A percentile compares a stretch with the other conserved stretches of the same genome.
Conservation (phyloP, 2,888 invertebrate genomes). For the Torymus tubicola region DNA sequence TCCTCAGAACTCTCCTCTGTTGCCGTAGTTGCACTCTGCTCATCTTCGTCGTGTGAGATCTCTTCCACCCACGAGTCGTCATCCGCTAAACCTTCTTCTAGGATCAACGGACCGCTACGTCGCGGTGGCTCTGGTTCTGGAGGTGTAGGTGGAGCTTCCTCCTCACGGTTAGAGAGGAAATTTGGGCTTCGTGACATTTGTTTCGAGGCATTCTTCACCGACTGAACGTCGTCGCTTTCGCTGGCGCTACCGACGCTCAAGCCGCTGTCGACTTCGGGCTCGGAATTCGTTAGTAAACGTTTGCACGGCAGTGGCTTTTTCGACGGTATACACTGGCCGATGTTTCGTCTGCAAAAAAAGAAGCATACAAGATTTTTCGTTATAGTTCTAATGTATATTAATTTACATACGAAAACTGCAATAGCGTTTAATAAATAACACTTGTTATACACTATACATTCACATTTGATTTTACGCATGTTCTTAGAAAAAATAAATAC, state of each 20-base stretch:
- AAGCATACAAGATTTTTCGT: background rate
- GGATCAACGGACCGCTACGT: conserved; percentile 83
- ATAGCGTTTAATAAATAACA: too few species aligned
- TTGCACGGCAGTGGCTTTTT: conserved; percentile 72
- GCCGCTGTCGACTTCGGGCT: conserved; percentile 71
- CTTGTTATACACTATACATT: too few species aligned
- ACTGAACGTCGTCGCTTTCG: conserved; percentile 72
- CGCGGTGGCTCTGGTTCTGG: conserved; percentile 75
- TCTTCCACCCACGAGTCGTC: conserved; percentile 96
- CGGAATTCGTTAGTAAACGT: conserved; percentile 62
- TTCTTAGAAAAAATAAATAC: too few species aligned
- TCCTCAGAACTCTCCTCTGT: conserved; percentile 84
- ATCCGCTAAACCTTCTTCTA: conserved; percentile 92
- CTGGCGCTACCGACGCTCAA: conserved; percentile 73
- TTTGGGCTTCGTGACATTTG: conserved; percentile 45
- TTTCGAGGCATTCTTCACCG: conserved; percentile 67
- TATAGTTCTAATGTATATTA: too few species aligned
- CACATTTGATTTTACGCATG: too few species aligned
- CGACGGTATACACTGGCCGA: conserved; percentile 64
- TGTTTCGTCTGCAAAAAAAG: conserved; percentile 61
- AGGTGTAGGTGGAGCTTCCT: conserved; percentile 37
- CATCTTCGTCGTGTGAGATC: conserved; percentile 87
- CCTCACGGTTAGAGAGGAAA: conserved; percentile 36
- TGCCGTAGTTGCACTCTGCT: conserved; percentile 81
- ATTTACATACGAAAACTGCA: too few species aligned